phyloP scores from a whole-genome alignment of 1,140 invertebrate species.

The Pararge aegeria region DNA sequence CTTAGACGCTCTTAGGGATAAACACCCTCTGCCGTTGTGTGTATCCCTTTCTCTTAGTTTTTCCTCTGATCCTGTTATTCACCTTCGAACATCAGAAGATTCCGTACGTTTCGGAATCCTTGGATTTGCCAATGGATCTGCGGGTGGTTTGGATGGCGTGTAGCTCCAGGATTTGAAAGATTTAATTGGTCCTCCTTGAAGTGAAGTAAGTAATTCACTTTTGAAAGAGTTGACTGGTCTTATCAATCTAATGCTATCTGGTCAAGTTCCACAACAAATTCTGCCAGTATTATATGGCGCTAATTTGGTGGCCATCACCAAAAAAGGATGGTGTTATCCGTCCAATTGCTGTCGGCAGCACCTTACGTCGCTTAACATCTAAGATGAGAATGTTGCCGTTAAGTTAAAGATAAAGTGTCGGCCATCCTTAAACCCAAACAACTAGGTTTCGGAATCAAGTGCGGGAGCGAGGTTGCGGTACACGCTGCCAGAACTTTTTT shows the following conservation, averaged over 20 bases:
- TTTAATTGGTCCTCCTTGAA: conserved; percentile 2
- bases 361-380: conserved; percentile 6
- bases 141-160: conserved; percentile 35
- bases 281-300: conserved; percentile 25
- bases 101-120: too few species aligned
- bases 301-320: conserved; percentile 22
- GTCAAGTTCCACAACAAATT: conserved; percentile 9
- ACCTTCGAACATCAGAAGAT: too few species aligned
- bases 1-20: too few species aligned
- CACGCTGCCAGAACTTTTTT: not conserved
- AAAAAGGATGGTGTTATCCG: conserved; percentile 32
- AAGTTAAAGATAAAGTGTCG: not conserved
- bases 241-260: conserved; percentile 27
- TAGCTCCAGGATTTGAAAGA: conserved; percentile 42
- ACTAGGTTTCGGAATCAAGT: not conserved
- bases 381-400: conserved; percentile 6
- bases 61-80: too few species aligned
- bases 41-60: too few species aligned
- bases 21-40: too few species aligned
- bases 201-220: conserved; percentile 16
- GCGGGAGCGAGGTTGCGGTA: not conserved
- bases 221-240: conserved; percentile 14
- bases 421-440: not conserved
- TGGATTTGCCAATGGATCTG: conserved; percentile 33
- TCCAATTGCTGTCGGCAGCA: conserved; percentile 25